Evolutionary conservation across 1,140 invertebrate species (phyloP), one percentile per base, ranked within the genome.

Genomic region (Dufourea novaeangliae): DNA sequence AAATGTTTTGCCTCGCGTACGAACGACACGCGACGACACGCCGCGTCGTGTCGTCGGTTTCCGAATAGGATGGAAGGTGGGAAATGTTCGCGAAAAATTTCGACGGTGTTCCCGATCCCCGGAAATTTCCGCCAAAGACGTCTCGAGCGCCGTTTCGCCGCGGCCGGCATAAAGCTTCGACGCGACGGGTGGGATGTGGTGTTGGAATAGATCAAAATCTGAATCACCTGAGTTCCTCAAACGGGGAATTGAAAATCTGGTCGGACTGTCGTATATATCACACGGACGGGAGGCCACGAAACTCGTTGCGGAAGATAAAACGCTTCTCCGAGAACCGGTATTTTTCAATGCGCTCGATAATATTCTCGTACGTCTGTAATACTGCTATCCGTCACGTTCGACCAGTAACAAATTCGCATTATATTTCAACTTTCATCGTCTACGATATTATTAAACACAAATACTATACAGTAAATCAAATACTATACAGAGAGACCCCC

Each of bases 241-340:
- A 41, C 64, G 52, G 64, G 50, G n/a, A 68, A 76, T 76, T 76
- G 73, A 76, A 69, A 76, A 76, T 76, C 54, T 69, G 52, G 67
- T 50, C 25, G 27, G 67, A 62, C 52, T 57, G 73, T 59, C 73
- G 64, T 76, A 76, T 76, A 76, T 44, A 76, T 76, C 73, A 76
- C 22, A 22, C 11, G 22, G 52, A 34, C 34, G 41, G 29, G 22
- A 37, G 32, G 17, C 66, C 46, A 69, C 69, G 64, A 69, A 76
- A 76, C 57, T 7, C 39, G 54, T 44, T 11, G 14, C 14, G 2
- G 37, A 22, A 46, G 73, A 76, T 76, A 59, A 68, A 75, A 56
- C 73, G 41, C 10, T 20, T 12, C 27, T 10, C 29, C 12, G 14
- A 5, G 52, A 27, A 34, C 59, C 34, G 39, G 29, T 74, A 66